phyloP scores from a whole-genome alignment of 2,888 invertebrate species.

The Caenorhabditis sp. region DNA sequence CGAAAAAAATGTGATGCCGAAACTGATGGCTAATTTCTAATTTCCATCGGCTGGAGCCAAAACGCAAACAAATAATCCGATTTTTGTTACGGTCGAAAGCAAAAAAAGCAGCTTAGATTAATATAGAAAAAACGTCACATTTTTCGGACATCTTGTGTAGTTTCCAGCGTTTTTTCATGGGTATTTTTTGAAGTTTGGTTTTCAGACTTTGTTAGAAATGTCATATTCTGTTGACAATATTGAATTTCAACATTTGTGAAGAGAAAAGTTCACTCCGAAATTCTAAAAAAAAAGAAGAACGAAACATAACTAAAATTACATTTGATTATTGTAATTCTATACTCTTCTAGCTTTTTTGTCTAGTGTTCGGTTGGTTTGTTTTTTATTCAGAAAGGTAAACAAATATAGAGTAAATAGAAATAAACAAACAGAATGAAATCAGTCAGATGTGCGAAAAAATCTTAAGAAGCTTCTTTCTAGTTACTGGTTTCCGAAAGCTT shows the following conservation, averaged over 20 bases:
- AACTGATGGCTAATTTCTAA: constrained; percentile 26
- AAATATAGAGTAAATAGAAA: not conserved
- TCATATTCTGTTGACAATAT: not conserved
- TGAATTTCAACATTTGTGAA: not conserved
- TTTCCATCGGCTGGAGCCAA: constrained; percentile 31
- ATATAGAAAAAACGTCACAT: not conserved
- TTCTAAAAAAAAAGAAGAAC: not conserved
- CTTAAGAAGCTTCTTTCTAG: not conserved
- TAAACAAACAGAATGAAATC: not conserved
- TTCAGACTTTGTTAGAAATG: not conserved
- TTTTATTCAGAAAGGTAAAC: not conserved
- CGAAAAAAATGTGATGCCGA: not conserved
- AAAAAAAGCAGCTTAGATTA: constrained; percentile 23
- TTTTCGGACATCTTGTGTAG: not conserved
- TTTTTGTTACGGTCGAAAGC: constrained; percentile 19
- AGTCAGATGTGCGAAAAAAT: constrained; percentile 1
- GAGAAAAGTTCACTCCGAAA: not conserved
- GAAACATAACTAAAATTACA: not conserved
- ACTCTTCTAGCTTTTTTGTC: not conserved
- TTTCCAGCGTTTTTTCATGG: not conserved
- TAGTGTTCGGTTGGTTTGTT: not conserved
- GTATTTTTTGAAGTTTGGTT: not conserved
- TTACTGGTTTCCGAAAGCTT: not conserved
- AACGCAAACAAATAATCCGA: constrained; percentile 39
- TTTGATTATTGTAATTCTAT: not conserved